phyloP scores from a whole-genome alignment of 2,113 vertebrate genomes.

The Osmerus eperlanus region DNA sequence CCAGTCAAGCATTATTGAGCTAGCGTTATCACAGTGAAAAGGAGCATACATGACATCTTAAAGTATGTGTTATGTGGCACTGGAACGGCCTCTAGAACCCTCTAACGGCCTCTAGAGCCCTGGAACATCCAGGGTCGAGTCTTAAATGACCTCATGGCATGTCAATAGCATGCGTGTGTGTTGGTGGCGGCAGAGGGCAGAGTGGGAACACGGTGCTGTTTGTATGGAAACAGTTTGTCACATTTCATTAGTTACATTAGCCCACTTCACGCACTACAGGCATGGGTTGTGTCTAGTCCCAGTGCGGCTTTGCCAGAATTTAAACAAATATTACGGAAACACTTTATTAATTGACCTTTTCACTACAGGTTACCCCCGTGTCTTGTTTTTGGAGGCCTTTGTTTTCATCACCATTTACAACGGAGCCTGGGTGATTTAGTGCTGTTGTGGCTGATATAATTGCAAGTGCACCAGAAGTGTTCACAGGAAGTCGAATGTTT shows the following conservation, averaged over 20 bases:
- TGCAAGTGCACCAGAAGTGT: constrained; percentile 78
- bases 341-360: constrained; percentile 55
- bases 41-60: constrained; percentile 10
- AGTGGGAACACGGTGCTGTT: constrained; percentile 57
- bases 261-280: constrained; percentile 45
- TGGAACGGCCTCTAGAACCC: constrained; percentile 17
- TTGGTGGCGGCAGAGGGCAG: constrained; percentile 1
- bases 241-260: constrained; percentile 61
- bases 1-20: background rate
- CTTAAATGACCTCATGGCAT: constrained; percentile 45
- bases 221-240: constrained; percentile 71
- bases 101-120: constrained; percentile 4
- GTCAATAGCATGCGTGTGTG: constrained; percentile 45
- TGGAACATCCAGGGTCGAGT: constrained; percentile 12
- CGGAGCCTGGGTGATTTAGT: constrained; percentile 71
- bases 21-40: background rate
- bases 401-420: constrained; percentile 74
- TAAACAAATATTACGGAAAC: constrained; percentile 45
- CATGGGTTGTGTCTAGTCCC: constrained; percentile 42
- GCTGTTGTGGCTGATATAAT: constrained; percentile 75
- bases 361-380: constrained; percentile 32
- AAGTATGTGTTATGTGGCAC: background rate
- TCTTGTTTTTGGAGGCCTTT: constrained; percentile 54
- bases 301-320: constrained; percentile 36
- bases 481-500: constrained; percentile 94